These are phyloP conservation scores for Ailuropoda melanoleuca DNA, from an alignment of 2,113 vertebrate genomes.

Conservation along the genomic window DNA sequence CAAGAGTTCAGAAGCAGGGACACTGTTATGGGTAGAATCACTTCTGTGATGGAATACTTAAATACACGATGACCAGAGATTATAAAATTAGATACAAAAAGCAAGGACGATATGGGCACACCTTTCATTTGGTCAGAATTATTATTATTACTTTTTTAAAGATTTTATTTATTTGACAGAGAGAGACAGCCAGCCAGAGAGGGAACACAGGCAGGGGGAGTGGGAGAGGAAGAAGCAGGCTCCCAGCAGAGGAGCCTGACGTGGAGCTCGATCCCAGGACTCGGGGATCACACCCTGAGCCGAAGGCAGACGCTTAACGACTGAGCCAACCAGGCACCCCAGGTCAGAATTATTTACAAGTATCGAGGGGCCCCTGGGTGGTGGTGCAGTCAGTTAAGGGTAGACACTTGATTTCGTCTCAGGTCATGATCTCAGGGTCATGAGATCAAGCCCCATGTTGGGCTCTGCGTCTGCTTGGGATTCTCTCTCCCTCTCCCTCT, in stretches of 20 bases:
- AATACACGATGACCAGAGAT: not conserved
- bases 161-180: too few relatives aligned
- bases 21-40: not conserved
- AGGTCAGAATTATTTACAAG: not conserved
- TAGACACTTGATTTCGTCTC: not conserved
- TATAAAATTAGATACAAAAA: not conserved
- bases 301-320: too few relatives aligned
- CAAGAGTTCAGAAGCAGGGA: not conserved
- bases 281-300: too few relatives aligned
- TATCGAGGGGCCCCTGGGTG: not conserved
- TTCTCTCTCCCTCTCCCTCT: not conserved
- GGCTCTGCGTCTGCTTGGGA: not conserved
- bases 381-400: not conserved
- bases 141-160: not conserved
- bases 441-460: not conserved
- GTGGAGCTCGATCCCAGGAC: too few relatives aligned
- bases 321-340: too few relatives aligned
- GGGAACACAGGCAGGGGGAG: too few relatives aligned
- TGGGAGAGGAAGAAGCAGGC: too few relatives aligned
- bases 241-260: too few relatives aligned
- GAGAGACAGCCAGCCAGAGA: too few relatives aligned
- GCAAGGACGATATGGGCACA: accelerated
- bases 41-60: not conserved
- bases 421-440: not conserved
- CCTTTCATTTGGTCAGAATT: not conserved